Evolutionary conservation across 2,113 vertebrate genomes (phyloP), one percentile per base, ranked within the genome.

Genomic region (Lichenostomus cassidix): DNA sequence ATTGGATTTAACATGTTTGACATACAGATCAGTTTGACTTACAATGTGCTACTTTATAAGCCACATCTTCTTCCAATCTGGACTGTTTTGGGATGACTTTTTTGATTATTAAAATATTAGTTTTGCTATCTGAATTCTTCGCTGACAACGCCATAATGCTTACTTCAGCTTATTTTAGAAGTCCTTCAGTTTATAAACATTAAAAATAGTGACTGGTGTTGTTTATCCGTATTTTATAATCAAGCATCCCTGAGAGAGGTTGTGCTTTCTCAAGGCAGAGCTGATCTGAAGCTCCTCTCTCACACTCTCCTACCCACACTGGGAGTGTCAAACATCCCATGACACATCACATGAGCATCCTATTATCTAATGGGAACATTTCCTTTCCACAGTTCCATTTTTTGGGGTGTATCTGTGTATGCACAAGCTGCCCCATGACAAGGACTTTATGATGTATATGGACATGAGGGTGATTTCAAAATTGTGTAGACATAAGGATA

Each of bases 341-440:
- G 22, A 37, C 37, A 68, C 6, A 50, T 2, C 25, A 42, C 25
- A 29, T 5, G 9, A 49, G 5, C 10, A 75, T 15, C 8, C 59
- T 24, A 4, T 2, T 46, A 20, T 53, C 5, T 39, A 49, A 70
- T 12, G 20, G 29, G 24, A 83, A 25, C 39, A 65, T 8, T 87
- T 28, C 5, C 13, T 46, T 67, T 70, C 19, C 56, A 65, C 13
- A 23, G 19, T 10, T 8, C 11, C 39, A 3, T 25, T 28, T 58
- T 3, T 53, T 20, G 3, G 22, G 22, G 15, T 19, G 19, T 41
- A 23, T 53, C 22, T 70, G 11, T 23, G 19, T 27, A 33, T 15
- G 5, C 8, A 11, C 29, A 29, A 10, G 15, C 6, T 69, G 6
- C 1, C 2, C 24, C 6, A 11, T 18, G 42, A 10, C 47, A 55